phyloP scores from a whole-genome alignment of 2,797 vertebrate genomes.

The Semotilus atromaculatus region DNA sequence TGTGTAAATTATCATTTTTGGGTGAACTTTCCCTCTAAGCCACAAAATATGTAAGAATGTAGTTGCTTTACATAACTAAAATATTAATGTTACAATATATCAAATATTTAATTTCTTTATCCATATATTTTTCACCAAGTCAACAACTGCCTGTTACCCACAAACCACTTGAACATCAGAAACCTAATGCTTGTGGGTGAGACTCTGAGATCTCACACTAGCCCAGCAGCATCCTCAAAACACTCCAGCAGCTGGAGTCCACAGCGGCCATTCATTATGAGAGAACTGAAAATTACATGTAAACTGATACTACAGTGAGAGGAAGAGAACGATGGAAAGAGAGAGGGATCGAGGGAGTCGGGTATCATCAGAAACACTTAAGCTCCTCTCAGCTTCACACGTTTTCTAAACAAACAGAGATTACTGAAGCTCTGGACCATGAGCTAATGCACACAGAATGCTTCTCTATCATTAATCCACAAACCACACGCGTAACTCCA shows the following conservation, averaged over 20 bases:
- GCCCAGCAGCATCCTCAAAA: not conserved
- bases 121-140: not conserved
- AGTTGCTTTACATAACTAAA: not conserved
- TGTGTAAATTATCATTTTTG: not conserved
- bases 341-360: conserved; percentile 36
- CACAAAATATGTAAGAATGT: not conserved
- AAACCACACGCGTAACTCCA: conserved; percentile 32
- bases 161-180: conserved; percentile 21
- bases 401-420: conserved; percentile 46
- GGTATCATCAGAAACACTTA: conserved; percentile 45
- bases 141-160: not conserved
- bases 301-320: conserved; percentile 75
- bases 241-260: conserved; percentile 61
- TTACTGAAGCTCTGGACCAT: conserved; percentile 11
- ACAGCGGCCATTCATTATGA: conserved; percentile 83
- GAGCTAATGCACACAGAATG: conserved; percentile 57
- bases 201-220: not conserved
- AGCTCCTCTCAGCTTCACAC: conserved; percentile 36
- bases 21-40: not conserved
- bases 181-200: conserved; percentile 26
- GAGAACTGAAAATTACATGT: conserved; percentile 82
- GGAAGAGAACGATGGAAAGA: conserved; percentile 64
- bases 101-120: not conserved
- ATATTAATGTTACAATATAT: not conserved
- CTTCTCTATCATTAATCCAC: conserved; percentile 75